Evolutionary conservation across 2,888 invertebrate species (phyloP).

Genomic region (Mimas tiliae): DNA sequence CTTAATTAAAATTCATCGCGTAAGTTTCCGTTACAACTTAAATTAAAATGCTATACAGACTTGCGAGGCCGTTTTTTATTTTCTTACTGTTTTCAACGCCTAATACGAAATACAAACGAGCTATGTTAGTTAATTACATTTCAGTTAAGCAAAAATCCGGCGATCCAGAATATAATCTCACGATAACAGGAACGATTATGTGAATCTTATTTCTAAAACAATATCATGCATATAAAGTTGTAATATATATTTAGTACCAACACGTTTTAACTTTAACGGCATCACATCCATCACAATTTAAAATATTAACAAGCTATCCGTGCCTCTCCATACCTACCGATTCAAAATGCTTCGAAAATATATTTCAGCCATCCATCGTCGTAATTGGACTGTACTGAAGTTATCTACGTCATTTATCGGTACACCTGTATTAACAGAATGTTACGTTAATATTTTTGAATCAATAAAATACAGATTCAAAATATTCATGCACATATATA

Average conservation of each 20-base stretch:
- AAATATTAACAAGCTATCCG: constrained; percentile 8
- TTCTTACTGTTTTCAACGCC: constrained; percentile 12
- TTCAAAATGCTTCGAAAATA: constrained; percentile 12
- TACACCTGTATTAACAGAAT: constrained; percentile 1
- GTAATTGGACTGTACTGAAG: constrained; percentile 19
- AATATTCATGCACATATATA: not conserved
- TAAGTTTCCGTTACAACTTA: constrained; percentile 35
- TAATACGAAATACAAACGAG: not conserved
- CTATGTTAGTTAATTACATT: not conserved
- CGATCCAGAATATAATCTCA: not conserved
- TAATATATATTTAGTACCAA: not conserved
- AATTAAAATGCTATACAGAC: constrained; percentile 3
- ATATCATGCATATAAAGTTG: not conserved
- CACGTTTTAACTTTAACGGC: not conserved
- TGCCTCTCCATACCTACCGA: not conserved
- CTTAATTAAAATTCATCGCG: constrained; percentile 62
- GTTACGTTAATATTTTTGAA: no score
- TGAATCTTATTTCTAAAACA: not conserved
- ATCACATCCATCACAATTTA: constrained; percentile 19
- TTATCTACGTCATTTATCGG: constrained; percentile 13
- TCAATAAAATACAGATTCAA: not conserved
- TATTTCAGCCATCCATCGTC: constrained; percentile 17
- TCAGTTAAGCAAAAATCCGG: not conserved
- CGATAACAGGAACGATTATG: no score
- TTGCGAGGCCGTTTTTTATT: not conserved